A percentile compares a stretch with the other conserved stretches of the same genome.
phyloP scores from a whole-genome alignment of 2,797 vertebrate genomes.

The Chiroxiphia lanceolata region DNA sequence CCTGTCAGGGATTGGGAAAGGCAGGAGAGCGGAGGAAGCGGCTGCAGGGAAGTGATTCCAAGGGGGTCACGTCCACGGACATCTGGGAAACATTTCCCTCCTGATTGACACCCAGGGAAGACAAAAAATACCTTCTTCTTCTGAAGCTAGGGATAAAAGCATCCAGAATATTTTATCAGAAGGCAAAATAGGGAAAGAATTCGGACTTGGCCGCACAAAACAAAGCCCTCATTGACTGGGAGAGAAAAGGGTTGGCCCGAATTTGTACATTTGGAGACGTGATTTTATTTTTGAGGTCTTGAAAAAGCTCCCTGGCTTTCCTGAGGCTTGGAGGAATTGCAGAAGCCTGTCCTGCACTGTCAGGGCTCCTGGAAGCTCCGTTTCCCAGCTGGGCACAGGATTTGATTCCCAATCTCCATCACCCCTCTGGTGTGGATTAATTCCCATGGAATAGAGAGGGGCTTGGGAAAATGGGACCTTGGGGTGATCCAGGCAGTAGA shows the following conservation, averaged over 20 bases:
- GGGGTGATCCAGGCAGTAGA: background rate
- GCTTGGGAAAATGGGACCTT: background rate
- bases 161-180: constrained; percentile 39
- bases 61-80: background rate
- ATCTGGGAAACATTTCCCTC: background rate
- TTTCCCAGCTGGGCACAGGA: background rate
- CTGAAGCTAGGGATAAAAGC: background rate
- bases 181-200: constrained; percentile 31
- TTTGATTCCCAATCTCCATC: background rate
- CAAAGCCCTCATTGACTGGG: background rate
- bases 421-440: accelerated
- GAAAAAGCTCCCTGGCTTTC: background rate
- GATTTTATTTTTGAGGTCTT: background rate
- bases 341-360: background rate
- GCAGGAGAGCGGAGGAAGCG: background rate
- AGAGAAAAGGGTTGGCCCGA: background rate
- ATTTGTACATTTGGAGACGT: background rate
- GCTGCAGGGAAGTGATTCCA: background rate
- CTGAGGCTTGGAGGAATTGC: background rate
- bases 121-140: constrained; percentile 17
- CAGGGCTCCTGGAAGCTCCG: background rate
- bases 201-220: background rate
- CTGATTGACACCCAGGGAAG: background rate
- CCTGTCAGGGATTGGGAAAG: background rate
- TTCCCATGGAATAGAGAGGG: background rate